Base-by-base conservation (phyloP, 2,888 invertebrate species). In the Orthonevra nobilis region DNA sequence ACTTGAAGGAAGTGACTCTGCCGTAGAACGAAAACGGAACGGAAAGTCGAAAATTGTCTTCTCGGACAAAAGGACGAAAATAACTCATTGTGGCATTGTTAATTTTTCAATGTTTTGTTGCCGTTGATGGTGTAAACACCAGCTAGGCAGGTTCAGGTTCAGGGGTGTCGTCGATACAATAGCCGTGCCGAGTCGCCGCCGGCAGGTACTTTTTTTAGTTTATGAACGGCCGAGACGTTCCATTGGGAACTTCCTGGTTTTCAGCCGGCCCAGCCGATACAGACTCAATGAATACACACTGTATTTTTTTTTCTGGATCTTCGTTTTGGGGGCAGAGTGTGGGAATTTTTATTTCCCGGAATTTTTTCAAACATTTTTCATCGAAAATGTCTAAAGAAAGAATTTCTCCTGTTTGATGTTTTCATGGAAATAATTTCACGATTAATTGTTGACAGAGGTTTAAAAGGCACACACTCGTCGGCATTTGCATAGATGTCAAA, bases 1-100 rank as follows among this genome's bases (percentile, higher is more conserved):
- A 79, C 79, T 79, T 61, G 61, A 79, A 73, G 79, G 66, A 56
- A 79, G 61, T 79, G 34, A 6, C 48, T n/a, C n/a, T n/a, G n/a
- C n/a, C n/a, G 23, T 23, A 23, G 23, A 4, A n/a, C 58, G 50
- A 48, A 36, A 40, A 58, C 20, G 34, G 54, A 36, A 42, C 26
- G 30, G 30, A 70, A 20, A 52, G 46, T 61, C 61, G 54, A 48
- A 70, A 66, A 66, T 68, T 73, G 48, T 68, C 73, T 54, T 30
- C n/a, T n/a, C 34, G 50, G 34, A 79, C 68, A 79, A 79, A 73
- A 79, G 79, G 73, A 79, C 79, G 66, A 79, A 79, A 73, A 73
- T 79, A 79, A 73, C 73, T 73, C 61, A 73, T 79, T 79, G 79
- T 79, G 23, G 36, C 44, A 68, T 73, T 79, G 79, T 79, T 73